Conservation (phyloP, 2,113 vertebrate species). For the Platysternon megacephalum region DNA sequence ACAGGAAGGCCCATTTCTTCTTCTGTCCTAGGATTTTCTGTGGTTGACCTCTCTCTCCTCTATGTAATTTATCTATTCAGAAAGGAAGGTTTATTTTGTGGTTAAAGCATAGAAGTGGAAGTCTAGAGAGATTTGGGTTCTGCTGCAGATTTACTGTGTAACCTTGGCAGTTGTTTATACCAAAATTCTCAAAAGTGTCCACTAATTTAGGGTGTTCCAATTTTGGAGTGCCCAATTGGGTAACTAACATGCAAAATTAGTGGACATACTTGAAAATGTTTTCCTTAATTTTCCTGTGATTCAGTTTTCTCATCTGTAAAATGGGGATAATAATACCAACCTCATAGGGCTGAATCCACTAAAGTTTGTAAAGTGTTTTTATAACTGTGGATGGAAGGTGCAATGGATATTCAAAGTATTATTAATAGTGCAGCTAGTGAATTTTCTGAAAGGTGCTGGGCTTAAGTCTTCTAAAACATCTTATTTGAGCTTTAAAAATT, state of each 20-base stretch:
- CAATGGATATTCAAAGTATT: not conserved
- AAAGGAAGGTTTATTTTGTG: not conserved
- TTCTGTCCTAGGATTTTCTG: not conserved
- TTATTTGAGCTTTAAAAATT: not conserved
- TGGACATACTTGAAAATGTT: not conserved
- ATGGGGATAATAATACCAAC: not conserved
- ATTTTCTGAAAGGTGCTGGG: not conserved
- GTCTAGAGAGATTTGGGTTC: not conserved
- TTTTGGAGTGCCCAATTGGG: not conserved
- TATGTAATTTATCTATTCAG: constrained; percentile 8
- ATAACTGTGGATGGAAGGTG: not conserved
- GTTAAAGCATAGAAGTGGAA: not conserved
- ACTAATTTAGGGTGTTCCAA: not conserved
- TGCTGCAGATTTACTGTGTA: not conserved
- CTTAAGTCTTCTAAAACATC: not conserved
- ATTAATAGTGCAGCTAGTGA: not conserved
- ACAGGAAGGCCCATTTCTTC: not conserved
- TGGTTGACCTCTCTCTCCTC: not conserved
- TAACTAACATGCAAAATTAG: not conserved
- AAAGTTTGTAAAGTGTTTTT: not conserved
- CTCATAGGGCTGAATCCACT: not conserved
- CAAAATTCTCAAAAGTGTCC: not conserved
- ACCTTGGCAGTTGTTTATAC: accelerated
- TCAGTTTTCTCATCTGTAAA: not conserved
- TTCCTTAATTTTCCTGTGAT: not conserved